Conservation (phyloP, 2,797 vertebrate genomes). For the Microcaecilia unicolor region DNA sequence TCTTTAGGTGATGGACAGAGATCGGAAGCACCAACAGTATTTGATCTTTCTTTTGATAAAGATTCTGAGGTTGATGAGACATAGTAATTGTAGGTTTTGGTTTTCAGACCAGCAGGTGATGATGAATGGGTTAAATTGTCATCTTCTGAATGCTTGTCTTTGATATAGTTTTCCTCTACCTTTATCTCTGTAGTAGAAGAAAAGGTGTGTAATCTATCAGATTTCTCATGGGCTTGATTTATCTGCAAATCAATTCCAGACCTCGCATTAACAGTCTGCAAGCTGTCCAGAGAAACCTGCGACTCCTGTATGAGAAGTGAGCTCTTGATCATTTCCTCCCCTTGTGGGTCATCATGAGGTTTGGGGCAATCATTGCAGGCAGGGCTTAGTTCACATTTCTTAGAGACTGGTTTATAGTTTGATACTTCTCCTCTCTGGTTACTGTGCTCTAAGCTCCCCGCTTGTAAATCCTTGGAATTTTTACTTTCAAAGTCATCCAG, state of each 20-base stretch:
- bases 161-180: constrained; percentile 65
- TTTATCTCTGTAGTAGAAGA: constrained; percentile 69
- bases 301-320: neutral
- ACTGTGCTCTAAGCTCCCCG: too few species aligned
- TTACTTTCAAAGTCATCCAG: rapidly evolving
- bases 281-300: neutral
- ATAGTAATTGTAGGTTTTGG: constrained; percentile 80
- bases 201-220: constrained; percentile 61
- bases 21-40: neutral
- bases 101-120: constrained; percentile 16
- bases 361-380: too few species aligned
- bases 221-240: constrained; percentile 29
- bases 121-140: rapidly evolving
- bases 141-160: constrained; percentile 27
- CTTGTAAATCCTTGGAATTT: too few species aligned
- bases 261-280: constrained; percentile 48
- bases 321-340: neutral
- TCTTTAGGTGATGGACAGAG: neutral
- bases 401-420: too few species aligned
- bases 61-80: constrained; percentile 67
- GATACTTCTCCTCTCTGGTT: too few species aligned
- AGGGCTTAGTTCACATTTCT: too few species aligned
- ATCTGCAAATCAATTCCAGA: constrained; percentile 60
- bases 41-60: constrained; percentile 25
- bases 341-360: constrained; percentile 5